Evolutionary conservation across 2,113 vertebrate species (phyloP), one percentile per base, ranked within the genome.

Genomic region (Dasypus novemcinctus): DNA sequence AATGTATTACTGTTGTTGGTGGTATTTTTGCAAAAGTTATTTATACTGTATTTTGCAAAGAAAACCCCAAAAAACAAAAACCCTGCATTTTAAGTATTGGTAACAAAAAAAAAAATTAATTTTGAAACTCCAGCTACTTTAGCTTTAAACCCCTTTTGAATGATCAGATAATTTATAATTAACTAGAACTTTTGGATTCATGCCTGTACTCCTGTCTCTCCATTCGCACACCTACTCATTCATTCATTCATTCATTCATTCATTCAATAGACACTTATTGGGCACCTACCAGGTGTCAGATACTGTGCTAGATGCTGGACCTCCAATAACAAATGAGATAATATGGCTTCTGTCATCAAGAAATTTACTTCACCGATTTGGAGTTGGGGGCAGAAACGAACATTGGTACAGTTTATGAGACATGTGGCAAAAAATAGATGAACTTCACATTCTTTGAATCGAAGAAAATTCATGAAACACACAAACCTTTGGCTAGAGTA

Each of bases 391-490:
- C 14, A 59, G 10, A 23, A 41, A 9, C 11, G 33, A 74, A 68
- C 71, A 21, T 5, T 14, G 49, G 59, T 21, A 49, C 2, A 8
- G 29, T 43, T 72, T 57, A 23, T 79, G 57, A 90, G 49, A 27
- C 27, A 57, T 20, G 29, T 15, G 43, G 63, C 21, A 71, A 61
- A 82, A 92, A 80, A 84, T 2, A 72, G 38, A 61, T 13, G 21
- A 64, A 29, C 41, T 87, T 87, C 71, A 61, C 8, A 79, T 46
- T 57, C 74, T 88, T 68, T 54, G 33, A 79, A 52, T 87, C 23
- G 36, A 36, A 91, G 31, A 87, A 94, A 78, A 96, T 72, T 20
- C 43, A 54, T n/a, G 43, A 78, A 94, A 94, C 43, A 13, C 57
- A 90, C 75, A 87, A 83, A 43, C 52, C 76, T 79, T 82, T 78